Base-by-base conservation (phyloP, 2,888 invertebrate species). In the Nebria salina region DNA sequence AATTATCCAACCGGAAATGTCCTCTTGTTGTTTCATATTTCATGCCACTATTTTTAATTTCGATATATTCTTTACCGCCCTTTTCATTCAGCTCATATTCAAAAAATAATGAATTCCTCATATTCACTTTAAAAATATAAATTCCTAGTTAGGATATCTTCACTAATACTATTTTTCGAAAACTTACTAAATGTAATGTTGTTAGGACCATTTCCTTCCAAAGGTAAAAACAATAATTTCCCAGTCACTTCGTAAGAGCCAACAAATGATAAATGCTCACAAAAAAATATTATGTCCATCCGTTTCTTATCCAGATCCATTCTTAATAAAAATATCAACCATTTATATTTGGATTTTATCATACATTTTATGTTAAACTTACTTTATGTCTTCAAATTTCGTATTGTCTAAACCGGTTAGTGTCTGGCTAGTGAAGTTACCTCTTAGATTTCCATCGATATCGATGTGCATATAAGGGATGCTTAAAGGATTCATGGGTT, bases 81-180 rank as follows among this genome's bases (percentile, higher is more conserved):
- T 84, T 86, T 13, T 84, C 84, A 42, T 84, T 82, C 0, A 86
- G 72, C 0, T 84, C 80, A 75, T 84, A 87, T 73, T 86, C 85
- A 8, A 79, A 11, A 41, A 4, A 25, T 74, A 65, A 65, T 15
- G 43, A 9, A n/a, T 73, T 26, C 2, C 42, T 34, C 70, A 73
- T 73, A 42, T 73, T 42, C 6, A 41, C 73, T 73, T 26, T 25
- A 73, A 34, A 42, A 42, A 68, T 68, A 25, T n/a, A 11, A 0
- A 25, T 68, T 68, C 5, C 5, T 34, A 5, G 34, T 34, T 34
- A 34, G 34, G 34, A 34, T 11, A 54, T 54, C 13, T 1, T 13
- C 2, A 8, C 7, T 54, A 54, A 11, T 54, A 7, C n/a, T 54
- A 6, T 8, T 68, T 6, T 68, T 1, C 68, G 68, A 7, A 6